Percentiles rank a stretch among this genome's conserved stretches.
Evolutionary conservation across 1,140 invertebrate genomes (phyloP).

Genomic region (Mesaphorura yosii): DNA sequence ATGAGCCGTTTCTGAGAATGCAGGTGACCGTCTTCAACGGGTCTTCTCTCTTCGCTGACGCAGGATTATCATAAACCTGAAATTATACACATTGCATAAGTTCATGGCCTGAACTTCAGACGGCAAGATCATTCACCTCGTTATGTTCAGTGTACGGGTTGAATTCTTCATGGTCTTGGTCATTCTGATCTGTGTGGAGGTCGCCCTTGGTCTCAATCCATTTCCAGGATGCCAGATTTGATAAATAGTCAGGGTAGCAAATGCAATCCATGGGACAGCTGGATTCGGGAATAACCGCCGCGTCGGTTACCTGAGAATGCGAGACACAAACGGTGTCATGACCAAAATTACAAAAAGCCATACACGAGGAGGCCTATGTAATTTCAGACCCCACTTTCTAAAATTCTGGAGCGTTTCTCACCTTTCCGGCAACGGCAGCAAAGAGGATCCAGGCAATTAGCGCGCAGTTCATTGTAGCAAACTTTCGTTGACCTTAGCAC

Average conservation of each 20-base stretch:
- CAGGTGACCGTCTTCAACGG: slow-evolving; percentile 45
- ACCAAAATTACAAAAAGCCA: too few species aligned
- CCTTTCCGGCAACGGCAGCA: too few species aligned
- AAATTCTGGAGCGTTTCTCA: too few species aligned
- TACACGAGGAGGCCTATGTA: too few species aligned
- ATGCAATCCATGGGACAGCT: slow-evolving; percentile 26
- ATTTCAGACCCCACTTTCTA: too few species aligned
- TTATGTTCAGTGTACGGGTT: slow-evolving; percentile 28
- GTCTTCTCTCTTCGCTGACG: background rate
- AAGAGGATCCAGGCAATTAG: too few species aligned
- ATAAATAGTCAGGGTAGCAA: slow-evolving; percentile 22
- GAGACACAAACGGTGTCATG: too few species aligned
- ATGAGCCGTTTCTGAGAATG: slow-evolving; percentile 39
- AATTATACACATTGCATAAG: too few species aligned
- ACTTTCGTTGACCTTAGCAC: too few species aligned
- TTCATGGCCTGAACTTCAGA: background rate
- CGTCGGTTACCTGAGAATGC: too few species aligned
- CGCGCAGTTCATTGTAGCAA: too few species aligned
- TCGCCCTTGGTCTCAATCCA: slow-evolving; percentile 25
- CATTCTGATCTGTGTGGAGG: slow-evolving; percentile 7
- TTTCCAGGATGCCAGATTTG: slow-evolving; percentile 26
- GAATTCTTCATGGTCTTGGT: slow-evolving; percentile 9
- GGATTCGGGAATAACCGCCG: too few species aligned
- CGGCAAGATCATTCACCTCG: slow-evolving; percentile 12
- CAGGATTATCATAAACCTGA: slow-evolving; percentile 23